Evolutionary conservation across 2,113 vertebrate genomes (phyloP).

Genomic region (Zonotrichia leucophrys): DNA sequence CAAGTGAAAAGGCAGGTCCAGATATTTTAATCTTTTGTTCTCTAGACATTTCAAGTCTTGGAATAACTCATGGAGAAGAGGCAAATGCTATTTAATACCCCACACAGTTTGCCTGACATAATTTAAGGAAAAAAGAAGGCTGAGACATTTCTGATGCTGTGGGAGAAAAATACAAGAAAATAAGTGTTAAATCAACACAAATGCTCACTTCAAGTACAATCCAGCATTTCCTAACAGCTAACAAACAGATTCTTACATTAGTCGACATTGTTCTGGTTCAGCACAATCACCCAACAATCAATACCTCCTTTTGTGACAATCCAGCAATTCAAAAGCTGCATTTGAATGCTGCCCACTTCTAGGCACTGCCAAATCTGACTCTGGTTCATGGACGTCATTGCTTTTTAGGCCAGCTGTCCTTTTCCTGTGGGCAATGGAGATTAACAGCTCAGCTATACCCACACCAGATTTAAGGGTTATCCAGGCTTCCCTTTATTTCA

Average conservation of each 20-base stretch:
- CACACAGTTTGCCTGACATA: rapidly evolving
- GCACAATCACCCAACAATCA: not conserved
- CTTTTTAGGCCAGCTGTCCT: not conserved
- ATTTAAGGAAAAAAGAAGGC: not conserved
- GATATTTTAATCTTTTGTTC: not conserved
- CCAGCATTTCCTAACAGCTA: not conserved
- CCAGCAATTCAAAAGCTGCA: not conserved
- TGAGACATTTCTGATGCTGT: not conserved
- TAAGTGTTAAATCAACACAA: not conserved
- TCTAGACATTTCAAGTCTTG: not conserved
- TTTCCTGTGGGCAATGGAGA: not conserved
- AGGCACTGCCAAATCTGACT: not conserved
- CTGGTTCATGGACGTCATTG: not conserved
- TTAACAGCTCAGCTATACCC: not conserved
- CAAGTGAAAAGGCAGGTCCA: not conserved
- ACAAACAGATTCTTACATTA: not conserved
- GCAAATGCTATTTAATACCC: not conserved
- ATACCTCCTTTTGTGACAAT: not conserved
- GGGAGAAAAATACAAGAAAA: not conserved
- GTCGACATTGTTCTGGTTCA: not conserved
- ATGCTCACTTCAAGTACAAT: not conserved
- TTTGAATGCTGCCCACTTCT: not conserved
- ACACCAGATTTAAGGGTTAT: not conserved
- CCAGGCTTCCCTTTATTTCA: not conserved
- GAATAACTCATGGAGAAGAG: not conserved